These are phyloP conservation scores for Lepidotrigona ventralis DNA, from an alignment of 1,140 invertebrate species.

Conservation along the genomic window DNA sequence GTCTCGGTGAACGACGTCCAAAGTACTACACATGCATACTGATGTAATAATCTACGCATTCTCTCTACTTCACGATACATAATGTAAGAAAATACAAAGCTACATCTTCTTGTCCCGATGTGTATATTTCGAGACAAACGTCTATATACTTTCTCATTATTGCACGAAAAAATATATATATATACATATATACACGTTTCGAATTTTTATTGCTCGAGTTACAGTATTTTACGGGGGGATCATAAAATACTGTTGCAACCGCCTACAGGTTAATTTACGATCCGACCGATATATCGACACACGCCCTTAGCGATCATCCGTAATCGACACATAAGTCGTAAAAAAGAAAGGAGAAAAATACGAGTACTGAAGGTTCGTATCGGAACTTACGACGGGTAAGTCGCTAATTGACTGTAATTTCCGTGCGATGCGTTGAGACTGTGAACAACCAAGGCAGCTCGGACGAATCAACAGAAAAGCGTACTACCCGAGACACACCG, in stretches of 20 bases:
- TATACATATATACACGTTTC: too few species aligned
- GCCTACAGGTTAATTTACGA: constrained; percentile 6
- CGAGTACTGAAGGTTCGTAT: constrained; percentile 54
- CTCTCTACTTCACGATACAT: too few species aligned
- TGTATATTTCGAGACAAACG: too few species aligned
- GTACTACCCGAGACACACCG: neutral
- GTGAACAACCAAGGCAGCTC: constrained; percentile 67
- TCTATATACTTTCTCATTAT: neutral
- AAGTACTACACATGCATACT: too few species aligned
- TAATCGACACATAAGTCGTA: neutral
- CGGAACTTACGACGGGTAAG: constrained; percentile 51
- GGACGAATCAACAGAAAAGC: constrained; percentile 41
- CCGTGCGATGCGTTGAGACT: constrained; percentile 67
- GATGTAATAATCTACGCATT: too few species aligned
- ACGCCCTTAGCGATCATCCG: constrained; percentile 17
- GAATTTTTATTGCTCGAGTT: neutral
- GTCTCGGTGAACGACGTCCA: too few species aligned
- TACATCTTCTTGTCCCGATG: too few species aligned
- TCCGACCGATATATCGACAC: constrained; percentile 17
- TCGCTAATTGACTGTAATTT: constrained; percentile 75
- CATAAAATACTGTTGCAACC: neutral
- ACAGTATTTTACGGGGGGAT: neutral
- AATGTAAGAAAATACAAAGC: too few species aligned
- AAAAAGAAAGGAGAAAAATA: neutral
- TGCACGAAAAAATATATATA: neutral